These are phyloP conservation scores for Cossypha niveicapilla DNA, from an alignment of 2,797 vertebrate genomes.

Conservation along the genomic window DNA sequence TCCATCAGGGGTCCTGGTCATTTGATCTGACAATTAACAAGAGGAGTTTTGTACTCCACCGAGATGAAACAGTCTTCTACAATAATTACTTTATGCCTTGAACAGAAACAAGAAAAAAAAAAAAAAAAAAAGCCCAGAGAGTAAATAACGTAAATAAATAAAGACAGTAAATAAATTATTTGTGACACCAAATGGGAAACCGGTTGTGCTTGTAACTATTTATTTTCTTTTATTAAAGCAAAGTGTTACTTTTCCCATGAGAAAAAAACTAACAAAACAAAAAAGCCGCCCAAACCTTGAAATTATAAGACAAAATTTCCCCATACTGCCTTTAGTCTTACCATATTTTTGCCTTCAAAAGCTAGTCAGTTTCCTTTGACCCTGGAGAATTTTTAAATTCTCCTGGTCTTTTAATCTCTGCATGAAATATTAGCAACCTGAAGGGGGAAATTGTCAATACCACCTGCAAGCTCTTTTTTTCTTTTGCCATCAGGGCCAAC, in stretches of 20 bases:
- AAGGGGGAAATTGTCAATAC: not conserved
- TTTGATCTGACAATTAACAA: slow-evolving; percentile 91
- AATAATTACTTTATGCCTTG: slow-evolving; percentile 83
- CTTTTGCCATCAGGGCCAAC: not conserved
- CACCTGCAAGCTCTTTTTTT: not conserved
- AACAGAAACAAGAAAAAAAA: slow-evolving; percentile 71
- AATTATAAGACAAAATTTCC: slow-evolving; percentile 48
- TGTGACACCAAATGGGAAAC: slow-evolving; percentile 80
- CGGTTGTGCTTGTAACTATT: slow-evolving; percentile 66
- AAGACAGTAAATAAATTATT: not conserved
- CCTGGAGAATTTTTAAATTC: not conserved
- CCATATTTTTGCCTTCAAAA: slow-evolving; percentile 35
- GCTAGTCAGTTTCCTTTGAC: slow-evolving; percentile 4
- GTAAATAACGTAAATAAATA: slow-evolving; percentile 67
- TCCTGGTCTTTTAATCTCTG: not conserved
- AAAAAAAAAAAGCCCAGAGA: not conserved
- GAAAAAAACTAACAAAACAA: slow-evolving; percentile 68
- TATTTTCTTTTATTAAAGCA: slow-evolving; percentile 71
- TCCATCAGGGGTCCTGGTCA: slow-evolving; percentile 78
- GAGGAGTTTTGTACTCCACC: slow-evolving; percentile 80
- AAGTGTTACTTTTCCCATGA: slow-evolving; percentile 86
- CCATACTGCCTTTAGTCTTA: not conserved
- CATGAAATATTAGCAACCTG: slow-evolving; percentile 48
- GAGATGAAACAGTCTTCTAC: slow-evolving; percentile 80
- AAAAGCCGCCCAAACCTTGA: not conserved